Evolutionary conservation across 1,140 invertebrate species (phyloP).

Genomic region (Paraescarpia echinospica): DNA sequence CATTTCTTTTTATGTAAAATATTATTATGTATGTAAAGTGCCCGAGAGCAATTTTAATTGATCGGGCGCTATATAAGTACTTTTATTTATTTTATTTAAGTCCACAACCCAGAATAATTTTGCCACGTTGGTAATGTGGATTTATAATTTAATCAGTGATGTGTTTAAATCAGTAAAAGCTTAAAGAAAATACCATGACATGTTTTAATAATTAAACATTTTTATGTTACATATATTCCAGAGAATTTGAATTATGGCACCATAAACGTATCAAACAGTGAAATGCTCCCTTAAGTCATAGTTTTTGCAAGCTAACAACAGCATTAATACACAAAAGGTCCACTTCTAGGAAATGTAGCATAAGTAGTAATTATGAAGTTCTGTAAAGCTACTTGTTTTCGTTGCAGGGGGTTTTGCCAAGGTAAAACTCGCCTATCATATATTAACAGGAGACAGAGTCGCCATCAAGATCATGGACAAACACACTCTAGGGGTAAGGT

Average conservation of each 20-base stretch:
- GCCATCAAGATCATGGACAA: slow-evolving; percentile 89
- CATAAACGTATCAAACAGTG: background rate
- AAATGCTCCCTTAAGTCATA: background rate
- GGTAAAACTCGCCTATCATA: slow-evolving; percentile 77
- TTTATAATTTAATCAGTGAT: too few species aligned
- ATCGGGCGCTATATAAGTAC: too few species aligned
- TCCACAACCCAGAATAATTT: background rate
- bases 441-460: slow-evolving; percentile 77
- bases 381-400: background rate
- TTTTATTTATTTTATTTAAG: background rate
- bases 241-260: background rate
- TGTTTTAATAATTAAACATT: too few species aligned
- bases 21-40: too few species aligned
- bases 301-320: background rate
- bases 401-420: slow-evolving; percentile 74
- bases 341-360: background rate
- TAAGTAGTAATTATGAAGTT: background rate
- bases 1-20: too few species aligned
- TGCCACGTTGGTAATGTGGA: background rate
- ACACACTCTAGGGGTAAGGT: slow-evolving; percentile 64
- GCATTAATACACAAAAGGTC: background rate
- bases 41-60: too few species aligned
- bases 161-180: too few species aligned
- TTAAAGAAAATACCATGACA: too few species aligned
- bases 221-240: too few species aligned